Evolutionary conservation across 2,888 invertebrate species (phyloP), one percentile per base, ranked within the genome.

Genomic region (Tipula confusa): DNA sequence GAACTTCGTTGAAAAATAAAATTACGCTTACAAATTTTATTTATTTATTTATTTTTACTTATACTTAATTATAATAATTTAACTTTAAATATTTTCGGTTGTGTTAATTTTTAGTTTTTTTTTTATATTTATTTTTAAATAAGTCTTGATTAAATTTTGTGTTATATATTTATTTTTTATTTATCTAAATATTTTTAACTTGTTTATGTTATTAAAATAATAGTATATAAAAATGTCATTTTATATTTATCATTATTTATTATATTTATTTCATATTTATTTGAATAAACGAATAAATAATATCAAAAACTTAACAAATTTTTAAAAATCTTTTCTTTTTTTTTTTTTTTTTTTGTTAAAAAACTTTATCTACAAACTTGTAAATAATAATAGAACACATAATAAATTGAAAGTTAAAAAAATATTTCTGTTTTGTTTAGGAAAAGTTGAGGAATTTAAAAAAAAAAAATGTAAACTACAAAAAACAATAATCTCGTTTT

Each of bases 141-240:
- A 64, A 64, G 64, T 64, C 64, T 64, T 64, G 64, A 24, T 64
- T 64, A 64, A 64, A 64, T 64, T 64, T 24, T 64, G 64, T 64
- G 24, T 3, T 5, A n/a, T 43, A 43, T 64, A 9, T 64, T n/a
- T n/a, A n/a, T n/a, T n/a, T n/a, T n/a, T n/a, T n/a, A n/a, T n/a
- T n/a, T 64, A 36, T 15, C n/a, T 64, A 64, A 64, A 64, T 24
- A 64, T 64, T 64, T n/a, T 64, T 24, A 64, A 64, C 64, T 24
- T 64, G 64, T 64, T 64, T 24, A 64, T 13, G 18, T 64, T 24
- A 64, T 64, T 43, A 36, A 1, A 36, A 36, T 36, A 15, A 43
- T 43, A n/a, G n/a, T n/a, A n/a, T 64, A 64, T 64, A 64, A 64
- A 64, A 64, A 64, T 24, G 64, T 64, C 64, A 18, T 24, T 48